Conservation (phyloP, 1,140 invertebrate species). For the Drosophila prosaltans region DNA sequence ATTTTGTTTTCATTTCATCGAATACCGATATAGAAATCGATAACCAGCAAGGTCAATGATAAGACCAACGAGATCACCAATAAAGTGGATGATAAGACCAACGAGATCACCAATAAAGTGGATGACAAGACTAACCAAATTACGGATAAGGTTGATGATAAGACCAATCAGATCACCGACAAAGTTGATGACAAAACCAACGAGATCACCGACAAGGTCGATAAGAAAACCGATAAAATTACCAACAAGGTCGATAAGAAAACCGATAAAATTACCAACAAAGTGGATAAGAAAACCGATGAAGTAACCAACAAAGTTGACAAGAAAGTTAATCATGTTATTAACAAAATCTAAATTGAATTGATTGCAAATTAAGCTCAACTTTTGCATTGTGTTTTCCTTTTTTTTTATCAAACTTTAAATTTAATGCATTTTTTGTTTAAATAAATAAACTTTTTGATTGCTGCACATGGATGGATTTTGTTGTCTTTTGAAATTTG, state of each 20-base stretch:
- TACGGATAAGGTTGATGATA: slow-evolving; percentile 2
- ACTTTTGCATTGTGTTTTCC: not conserved
- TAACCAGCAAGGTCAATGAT: slow-evolving; percentile 8
- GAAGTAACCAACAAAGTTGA: slow-evolving; percentile 15
- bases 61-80: slow-evolving; percentile 7
- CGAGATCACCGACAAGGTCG: not conserved
- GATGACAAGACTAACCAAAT: slow-evolving; percentile 10
- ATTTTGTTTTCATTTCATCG: not conserved
- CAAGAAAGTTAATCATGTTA: slow-evolving; percentile 12
- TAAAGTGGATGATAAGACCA: slow-evolving; percentile 4
- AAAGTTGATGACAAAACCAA: not conserved
- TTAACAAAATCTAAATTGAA: slow-evolving; percentile 4
- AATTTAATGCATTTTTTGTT: not conserved
- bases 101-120: slow-evolving; percentile 1
- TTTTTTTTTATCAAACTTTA: not conserved
- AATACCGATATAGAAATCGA: slow-evolving; percentile 1
- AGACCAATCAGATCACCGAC: not conserved
- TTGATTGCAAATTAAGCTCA: too few relatives aligned
- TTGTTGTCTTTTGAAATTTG: too few relatives aligned
- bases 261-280: not conserved
- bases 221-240: slow-evolving; percentile 9
- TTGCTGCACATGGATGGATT: not conserved
- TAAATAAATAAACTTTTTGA: not conserved
- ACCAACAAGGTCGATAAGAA: slow-evolving; percentile 7
- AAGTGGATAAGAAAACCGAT: slow-evolving; percentile 16